A percentile compares a stretch with the other conserved stretches of the same genome.
These are phyloP conservation scores for Toxotes lorentzi DNA, from an alignment of 2,797 vertebrate genomes.

Conservation along the genomic window DNA sequence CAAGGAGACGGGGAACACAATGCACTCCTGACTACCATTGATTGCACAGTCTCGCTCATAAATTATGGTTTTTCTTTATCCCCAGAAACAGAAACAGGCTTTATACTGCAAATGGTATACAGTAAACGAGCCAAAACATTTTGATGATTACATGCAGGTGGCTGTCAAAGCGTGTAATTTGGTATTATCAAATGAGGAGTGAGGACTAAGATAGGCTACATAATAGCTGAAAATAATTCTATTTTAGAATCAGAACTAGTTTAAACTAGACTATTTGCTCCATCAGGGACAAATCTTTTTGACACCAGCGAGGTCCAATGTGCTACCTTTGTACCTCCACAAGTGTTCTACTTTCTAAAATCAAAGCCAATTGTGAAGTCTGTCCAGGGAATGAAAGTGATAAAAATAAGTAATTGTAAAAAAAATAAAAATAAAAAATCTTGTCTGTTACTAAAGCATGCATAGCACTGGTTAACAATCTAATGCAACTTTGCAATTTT, in stretches of 20 bases:
- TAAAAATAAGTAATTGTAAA: neutral
- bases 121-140: constrained; percentile 37
- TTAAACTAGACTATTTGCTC: constrained; percentile 3
- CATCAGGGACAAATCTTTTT: constrained; percentile 10
- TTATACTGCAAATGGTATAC: constrained; percentile 37
- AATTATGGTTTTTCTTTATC: constrained; percentile 68
- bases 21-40: constrained; percentile 71
- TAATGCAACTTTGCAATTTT: neutral
- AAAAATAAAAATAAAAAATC: neutral
- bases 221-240: neutral
- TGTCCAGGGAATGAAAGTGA: neutral
- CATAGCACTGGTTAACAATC: neutral
- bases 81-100: constrained; percentile 41
- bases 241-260: neutral
- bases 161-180: constrained; percentile 34
- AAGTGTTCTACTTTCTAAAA: neutral
- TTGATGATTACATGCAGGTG: constrained; percentile 35
- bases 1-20: constrained; percentile 78
- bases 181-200: neutral
- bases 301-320: neutral
- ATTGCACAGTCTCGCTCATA: constrained; percentile 69
- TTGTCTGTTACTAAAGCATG: constrained; percentile 1
- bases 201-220: neutral
- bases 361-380: neutral
- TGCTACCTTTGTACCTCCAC: neutral